Percentiles rank a stretch among this genome's conserved stretches.
phyloP scores from a whole-genome alignment of 1,140 invertebrate genomes.

The Uloborus diversus region DNA sequence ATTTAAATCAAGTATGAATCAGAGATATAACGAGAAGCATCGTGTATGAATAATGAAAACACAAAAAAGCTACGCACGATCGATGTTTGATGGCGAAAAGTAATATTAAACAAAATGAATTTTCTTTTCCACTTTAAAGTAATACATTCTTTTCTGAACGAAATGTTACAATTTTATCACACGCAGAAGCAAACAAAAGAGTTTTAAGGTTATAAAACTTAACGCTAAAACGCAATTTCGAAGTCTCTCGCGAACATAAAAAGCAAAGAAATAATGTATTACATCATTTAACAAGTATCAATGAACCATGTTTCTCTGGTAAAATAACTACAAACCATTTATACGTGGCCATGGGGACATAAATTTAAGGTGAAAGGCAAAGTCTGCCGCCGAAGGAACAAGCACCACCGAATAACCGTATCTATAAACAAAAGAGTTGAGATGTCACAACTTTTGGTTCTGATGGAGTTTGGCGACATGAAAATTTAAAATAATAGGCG shows the following conservation, averaged over 20 bases:
- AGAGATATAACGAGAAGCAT: no score
- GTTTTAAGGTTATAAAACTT: background rate
- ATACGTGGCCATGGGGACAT: slow-evolving; percentile 12
- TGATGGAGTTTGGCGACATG: no score
- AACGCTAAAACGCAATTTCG: background rate
- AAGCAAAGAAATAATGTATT: background rate
- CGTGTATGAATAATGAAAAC: no score
- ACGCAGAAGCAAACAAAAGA: background rate
- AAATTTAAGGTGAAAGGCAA: background rate
- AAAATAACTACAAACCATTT: slow-evolving; percentile 6
- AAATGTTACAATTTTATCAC: background rate
- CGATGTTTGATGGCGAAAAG: background rate
- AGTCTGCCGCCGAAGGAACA: slow-evolving; percentile 4
- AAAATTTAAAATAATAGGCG: no score
- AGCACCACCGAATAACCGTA: slow-evolving; percentile 42
- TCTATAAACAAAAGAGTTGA: slow-evolving; percentile 50
- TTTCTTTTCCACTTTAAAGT: background rate
- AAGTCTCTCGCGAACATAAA: background rate
- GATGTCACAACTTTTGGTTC: no score
- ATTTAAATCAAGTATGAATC: no score
- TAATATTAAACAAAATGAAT: background rate
- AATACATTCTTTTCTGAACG: background rate
- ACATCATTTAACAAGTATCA: background rate
- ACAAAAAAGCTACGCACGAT: no score
- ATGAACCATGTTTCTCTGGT: background rate